phyloP scores from a whole-genome alignment of 2,888 invertebrate species.

The Microchrysa polita region DNA sequence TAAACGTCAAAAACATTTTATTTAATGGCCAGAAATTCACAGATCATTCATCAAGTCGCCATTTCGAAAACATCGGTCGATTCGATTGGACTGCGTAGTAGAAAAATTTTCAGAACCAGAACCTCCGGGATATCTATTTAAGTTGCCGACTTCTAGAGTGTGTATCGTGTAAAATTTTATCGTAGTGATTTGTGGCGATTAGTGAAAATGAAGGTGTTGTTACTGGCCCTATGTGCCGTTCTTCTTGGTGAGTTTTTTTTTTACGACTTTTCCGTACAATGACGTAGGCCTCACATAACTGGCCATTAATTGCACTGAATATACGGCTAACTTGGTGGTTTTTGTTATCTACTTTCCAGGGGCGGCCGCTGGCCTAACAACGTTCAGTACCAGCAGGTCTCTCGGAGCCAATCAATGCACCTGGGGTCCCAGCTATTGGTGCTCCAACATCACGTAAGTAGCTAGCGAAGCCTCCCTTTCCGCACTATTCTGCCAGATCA shows the following conservation, averaged over 20 bases:
- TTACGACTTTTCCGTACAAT: slow-evolving; percentile 12
- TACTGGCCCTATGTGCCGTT: slow-evolving; percentile 64
- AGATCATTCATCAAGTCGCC: slow-evolving; percentile 21
- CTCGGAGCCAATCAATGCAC: slow-evolving; percentile 74
- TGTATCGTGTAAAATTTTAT: neutral
- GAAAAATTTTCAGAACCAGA: neutral
- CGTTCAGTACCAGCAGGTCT: slow-evolving; percentile 54
- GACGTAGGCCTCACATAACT: neutral
- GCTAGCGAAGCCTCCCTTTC: no score
- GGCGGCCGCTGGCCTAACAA: slow-evolving; percentile 12
- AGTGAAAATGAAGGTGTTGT: slow-evolving; percentile 61
- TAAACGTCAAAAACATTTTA: slow-evolving; percentile 3
- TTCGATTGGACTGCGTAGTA: slow-evolving; percentile 13
- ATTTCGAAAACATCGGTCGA: slow-evolving; percentile 28
- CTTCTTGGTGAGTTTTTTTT: slow-evolving; percentile 62
- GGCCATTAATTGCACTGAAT: neutral
- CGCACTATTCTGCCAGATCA: neutral
- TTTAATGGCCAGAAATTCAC: neutral
- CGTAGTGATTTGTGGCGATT: neutral
- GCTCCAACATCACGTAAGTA: slow-evolving; percentile 65
- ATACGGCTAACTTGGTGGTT: neutral
- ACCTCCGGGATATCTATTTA: neutral
- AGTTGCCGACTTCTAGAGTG: slow-evolving; percentile 5
- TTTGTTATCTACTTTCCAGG: slow-evolving; percentile 17
- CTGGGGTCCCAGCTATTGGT: slow-evolving; percentile 86